Evolutionary conservation across 2,797 vertebrate genomes (phyloP), one percentile per base, ranked within the genome.

Genomic region (Anomalospiza imberbis): DNA sequence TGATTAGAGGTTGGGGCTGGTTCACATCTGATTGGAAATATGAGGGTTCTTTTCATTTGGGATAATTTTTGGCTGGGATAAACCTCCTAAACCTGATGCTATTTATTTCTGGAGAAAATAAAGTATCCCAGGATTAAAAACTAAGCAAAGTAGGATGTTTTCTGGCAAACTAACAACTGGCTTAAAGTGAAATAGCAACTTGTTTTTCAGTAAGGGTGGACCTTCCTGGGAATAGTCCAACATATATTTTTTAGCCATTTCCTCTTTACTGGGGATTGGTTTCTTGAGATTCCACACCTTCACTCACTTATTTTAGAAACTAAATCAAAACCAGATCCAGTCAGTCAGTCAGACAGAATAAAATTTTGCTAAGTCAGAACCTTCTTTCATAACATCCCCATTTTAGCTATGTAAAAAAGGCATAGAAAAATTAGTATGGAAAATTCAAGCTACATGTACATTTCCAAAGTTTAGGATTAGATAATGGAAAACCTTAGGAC

Each of bases 191-290:
- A 97, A 92, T 74, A 95, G 82, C 50, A 96, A 88, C 76, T 93
- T 96, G 86, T 95, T 97, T 95, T 97, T 91, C 89, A 89, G 67
- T 55, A 68, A 94, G 96, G 95, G 93, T 47, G 93, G 93, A 89
- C 86, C 85, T 92, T 92, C 84, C 88, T 96, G 96, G 95, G 76
- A 81, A 55, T 10, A 63, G 62, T 77, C 93, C 80, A 93, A 85
- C 13, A 12, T 62, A 92, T 83, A 91, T 87, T 82, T 95, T 94
- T 91, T 91, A 79, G 81, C 66, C 68, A 75, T 93, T 95, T 96
- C 93, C 85, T 74, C 74, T 67, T 83, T 54, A 89, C 61, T 60
- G 79, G 55, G 31, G 83, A 95, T 80, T 96, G 80, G 82, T 88
- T 95, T 84, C 44, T 95, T 54, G 87, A 95, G 60, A 57, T 71